phyloP scores from a whole-genome alignment of 2,113 vertebrate species.

The Sinocyclocheilus grahami region DNA sequence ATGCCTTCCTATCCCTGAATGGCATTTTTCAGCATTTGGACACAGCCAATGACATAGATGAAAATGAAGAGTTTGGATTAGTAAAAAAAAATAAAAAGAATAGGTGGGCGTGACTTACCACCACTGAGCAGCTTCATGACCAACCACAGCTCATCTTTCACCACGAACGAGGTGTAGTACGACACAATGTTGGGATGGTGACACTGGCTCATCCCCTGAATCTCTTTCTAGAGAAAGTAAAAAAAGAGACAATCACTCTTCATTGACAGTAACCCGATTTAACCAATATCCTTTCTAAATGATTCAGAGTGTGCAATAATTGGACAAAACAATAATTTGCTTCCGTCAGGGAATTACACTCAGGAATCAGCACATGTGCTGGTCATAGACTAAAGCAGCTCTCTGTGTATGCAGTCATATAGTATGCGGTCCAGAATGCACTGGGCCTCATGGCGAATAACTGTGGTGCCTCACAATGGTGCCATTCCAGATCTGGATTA shows the following conservation, averaged over 20 bases:
- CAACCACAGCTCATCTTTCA: slow-evolving; percentile 98
- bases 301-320: not conserved
- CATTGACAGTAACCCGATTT: not conserved
- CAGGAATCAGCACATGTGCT: not conserved
- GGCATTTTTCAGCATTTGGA: not conserved
- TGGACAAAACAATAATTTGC: not conserved
- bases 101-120: slow-evolving; percentile 73
- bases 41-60: not conserved
- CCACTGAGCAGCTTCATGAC: slow-evolving; percentile 97
- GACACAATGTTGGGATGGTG: slow-evolving; percentile 98
- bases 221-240: slow-evolving; percentile 80
- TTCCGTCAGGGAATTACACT: not conserved
- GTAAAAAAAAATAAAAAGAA: not conserved
- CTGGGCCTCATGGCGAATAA: slow-evolving; percentile 8
- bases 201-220: slow-evolving; percentile 94
- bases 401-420: slow-evolving; percentile 9
- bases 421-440: slow-evolving; percentile 13
- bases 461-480: slow-evolving; percentile 3
- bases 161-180: slow-evolving; percentile 97
- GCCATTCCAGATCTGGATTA: slow-evolving; percentile 34
- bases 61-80: not conserved
- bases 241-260: not conserved
- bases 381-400: not conserved
- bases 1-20: not conserved
- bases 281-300: not conserved